Base-by-base conservation (phyloP, 1,140 invertebrate species). In the Teleopsis dalmanni region DNA sequence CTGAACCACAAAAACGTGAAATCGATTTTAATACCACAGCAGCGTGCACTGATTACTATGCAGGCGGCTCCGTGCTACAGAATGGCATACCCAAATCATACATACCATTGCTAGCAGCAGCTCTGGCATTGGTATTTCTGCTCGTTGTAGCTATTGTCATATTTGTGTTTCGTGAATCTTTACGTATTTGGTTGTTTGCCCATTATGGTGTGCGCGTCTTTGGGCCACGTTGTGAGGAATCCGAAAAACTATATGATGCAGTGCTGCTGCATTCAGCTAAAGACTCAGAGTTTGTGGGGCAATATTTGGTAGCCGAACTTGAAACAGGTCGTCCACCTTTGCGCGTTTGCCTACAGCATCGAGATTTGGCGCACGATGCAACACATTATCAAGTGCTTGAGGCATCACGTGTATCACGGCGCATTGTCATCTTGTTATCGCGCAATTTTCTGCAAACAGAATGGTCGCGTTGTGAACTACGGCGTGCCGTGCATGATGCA, bases 251-350 rank as follows among this genome's bases (percentile, higher is more conserved):
- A 2, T 95, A 91, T 72, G 93, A 96, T 61, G 91, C 88, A 5
- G 93, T 93, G 67, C 81, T 96, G 7, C 87, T 90, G 43, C 95
- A 96, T 73, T 91, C 88, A 53, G 86, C 88, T 16, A 90, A 92
- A 70, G 92, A 96, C 71, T 87, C 92, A 57, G 83, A 91, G 59
- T 91, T 91, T 69, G 86, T 95, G 1, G 73, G 87, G 14, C 85
- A 90, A 55, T 85, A 85, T 7, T 72, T 96, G 44, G 85, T 84
- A 1, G 80, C 81, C 2, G 87, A 91, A 58, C 70, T 97, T 37
- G 92, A 97, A 63, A 83, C 85, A 45, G 83, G 81, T 2, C 73
- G 75, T 29, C 81, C 78, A 0, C 74, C 78, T 1, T 84, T 91
- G 48, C 81, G 85, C 35, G 74, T 96, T 31, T 96, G 91, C 65